Evolutionary conservation across 2,888 invertebrate genomes (phyloP), one percentile per base, ranked within the genome.

Genomic region (Apamea epomidion): DNA sequence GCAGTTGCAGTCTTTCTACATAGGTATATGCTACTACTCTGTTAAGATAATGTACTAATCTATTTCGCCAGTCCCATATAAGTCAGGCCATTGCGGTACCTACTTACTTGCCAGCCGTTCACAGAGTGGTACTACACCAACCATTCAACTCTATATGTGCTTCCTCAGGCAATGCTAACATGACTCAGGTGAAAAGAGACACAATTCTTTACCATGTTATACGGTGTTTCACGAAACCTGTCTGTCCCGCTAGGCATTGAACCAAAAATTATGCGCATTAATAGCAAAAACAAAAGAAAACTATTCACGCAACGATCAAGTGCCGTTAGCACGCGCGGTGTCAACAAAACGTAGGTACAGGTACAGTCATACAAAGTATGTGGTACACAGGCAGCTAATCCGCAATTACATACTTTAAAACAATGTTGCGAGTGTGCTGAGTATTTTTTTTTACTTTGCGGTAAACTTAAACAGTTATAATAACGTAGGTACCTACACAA

Each of bases 261-360:
- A 86, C 87, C 81, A 75, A 84, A 78, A 81, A 81, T 78, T 81
- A 87, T 87, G 86, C 71, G 85, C 86, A 87, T 87, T 68, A 76
- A 45, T 71, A 74, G 72, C 67, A 71, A 80, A 71, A 79, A 79
- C 68, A 76, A 72, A 81, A 89, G 79, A 86, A 83, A 82, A 84
- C 78, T 78, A 54, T 81, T 73, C 88, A 89, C 88, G 89, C 89
- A 83, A 83, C 32, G 42, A 64, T 51, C n/a, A 29, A 77, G 64
- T 72, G 79, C 70, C 74, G 74, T 74, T 83, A 73, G 62, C 86
- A 78, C 81, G 79, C 76, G 70, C 68, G 62, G 81, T 81, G 87
- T 88, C 85, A 87, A 80, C 80, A 72, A 42, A 69, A 80, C 75
- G 7, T 45, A 25, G 16, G n/a, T 74, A 72, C 54, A 25, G 16